Evolutionary conservation across 2,888 invertebrate species (phyloP).

Genomic region (Drosophila prolongata): DNA sequence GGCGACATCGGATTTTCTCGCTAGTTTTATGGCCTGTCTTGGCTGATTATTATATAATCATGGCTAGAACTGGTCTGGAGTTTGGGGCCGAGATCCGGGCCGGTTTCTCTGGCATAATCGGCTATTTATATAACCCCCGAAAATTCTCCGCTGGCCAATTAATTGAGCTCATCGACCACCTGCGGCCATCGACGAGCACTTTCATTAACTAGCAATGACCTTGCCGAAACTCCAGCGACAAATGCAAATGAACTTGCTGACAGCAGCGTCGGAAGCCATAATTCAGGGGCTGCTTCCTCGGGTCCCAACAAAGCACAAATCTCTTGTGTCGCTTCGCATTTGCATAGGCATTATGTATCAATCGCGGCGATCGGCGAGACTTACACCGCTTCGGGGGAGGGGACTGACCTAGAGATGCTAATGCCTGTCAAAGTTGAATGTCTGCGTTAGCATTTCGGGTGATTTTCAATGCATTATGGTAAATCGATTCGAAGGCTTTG

Average conservation of each 20-base stretch:
- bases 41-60: slow-evolving; percentile 67
- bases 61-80: slow-evolving; percentile 49
- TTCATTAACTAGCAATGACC: slow-evolving; percentile 65
- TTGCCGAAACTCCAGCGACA: slow-evolving; percentile 58
- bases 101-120: slow-evolving; percentile 71
- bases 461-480: slow-evolving; percentile 51
- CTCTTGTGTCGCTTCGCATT: slow-evolving; percentile 11
- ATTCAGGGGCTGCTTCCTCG: slow-evolving; percentile 42
- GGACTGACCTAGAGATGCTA: slow-evolving; percentile 71
- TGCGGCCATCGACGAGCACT: slow-evolving; percentile 52
- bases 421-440: slow-evolving; percentile 75
- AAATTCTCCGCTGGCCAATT: slow-evolving; percentile 56
- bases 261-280: slow-evolving; percentile 47
- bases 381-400: slow-evolving; percentile 19
- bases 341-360: slow-evolving; percentile 55
- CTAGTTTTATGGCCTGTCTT: slow-evolving; percentile 57
- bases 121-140: slow-evolving; percentile 55
- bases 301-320: slow-evolving; percentile 12
- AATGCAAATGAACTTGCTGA: slow-evolving; percentile 52
- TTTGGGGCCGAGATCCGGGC: slow-evolving; percentile 34
- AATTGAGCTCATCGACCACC: slow-evolving; percentile 59
- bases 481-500: slow-evolving; percentile 23
- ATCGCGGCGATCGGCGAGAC: slow-evolving; percentile 34
- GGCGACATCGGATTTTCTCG: slow-evolving; percentile 54
- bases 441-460: slow-evolving; percentile 59